A percentile compares a stretch with the other conserved stretches of the same genome.
These are phyloP conservation scores for human (Homo sapiens) DNA, from an alignment of 2,113 vertebrate genomes.

Conservation along the genomic window DNA sequence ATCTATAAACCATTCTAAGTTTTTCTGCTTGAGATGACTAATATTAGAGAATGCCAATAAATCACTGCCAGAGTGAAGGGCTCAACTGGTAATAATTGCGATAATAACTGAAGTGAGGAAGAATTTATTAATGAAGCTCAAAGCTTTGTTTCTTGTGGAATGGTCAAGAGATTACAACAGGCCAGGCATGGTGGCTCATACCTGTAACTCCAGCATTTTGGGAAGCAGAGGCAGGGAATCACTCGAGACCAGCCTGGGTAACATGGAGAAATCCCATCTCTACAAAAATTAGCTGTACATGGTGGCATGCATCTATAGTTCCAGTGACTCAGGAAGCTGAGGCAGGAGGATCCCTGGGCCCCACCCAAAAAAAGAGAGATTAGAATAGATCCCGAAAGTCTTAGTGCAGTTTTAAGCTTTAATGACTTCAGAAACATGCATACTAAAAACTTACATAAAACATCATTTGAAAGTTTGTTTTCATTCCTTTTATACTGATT, in stretches of 20 bases:
- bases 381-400: neutral
- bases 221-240: too few relatives aligned
- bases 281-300: too few relatives aligned
- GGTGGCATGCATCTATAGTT: too few relatives aligned
- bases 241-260: too few relatives aligned
- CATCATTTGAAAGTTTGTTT: neutral
- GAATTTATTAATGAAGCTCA: neutral
- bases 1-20: neutral
- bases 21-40: slow-evolving; percentile 13
- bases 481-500: neutral
- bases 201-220: too few relatives aligned
- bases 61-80: neutral
- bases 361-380: neutral
- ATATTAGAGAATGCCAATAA: neutral
- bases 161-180: neutral
- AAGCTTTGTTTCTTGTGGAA: neutral
- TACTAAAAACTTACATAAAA: neutral
- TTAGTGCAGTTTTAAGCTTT: neutral
- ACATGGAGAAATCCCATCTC: too few relatives aligned
- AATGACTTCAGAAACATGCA: neutral
- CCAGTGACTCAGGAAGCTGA: too few relatives aligned
- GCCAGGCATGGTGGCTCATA: too few relatives aligned
- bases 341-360: too few relatives aligned
- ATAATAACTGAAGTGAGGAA: neutral
- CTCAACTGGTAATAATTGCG: neutral